phyloP scores from a whole-genome alignment of 1,140 invertebrate genomes.

The Nasonia giraulti region DNA sequence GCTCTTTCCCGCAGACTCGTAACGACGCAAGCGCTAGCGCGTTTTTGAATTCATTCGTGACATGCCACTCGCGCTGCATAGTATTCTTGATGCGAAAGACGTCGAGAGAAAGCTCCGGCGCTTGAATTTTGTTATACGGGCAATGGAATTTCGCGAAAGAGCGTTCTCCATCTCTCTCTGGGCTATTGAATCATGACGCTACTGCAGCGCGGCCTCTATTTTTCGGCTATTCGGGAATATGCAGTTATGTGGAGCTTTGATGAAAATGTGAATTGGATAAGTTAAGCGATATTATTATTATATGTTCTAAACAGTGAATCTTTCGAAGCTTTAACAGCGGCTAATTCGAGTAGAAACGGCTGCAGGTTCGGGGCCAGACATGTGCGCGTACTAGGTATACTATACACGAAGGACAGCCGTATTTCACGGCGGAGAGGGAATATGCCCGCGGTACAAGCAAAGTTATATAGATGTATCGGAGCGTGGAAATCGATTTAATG shows the following conservation, averaged over 20 bases:
- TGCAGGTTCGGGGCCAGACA: too few species aligned
- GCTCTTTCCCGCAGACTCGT: background rate
- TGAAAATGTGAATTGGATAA: background rate
- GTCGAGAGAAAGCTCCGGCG: background rate
- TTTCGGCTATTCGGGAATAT: background rate
- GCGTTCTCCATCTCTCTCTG: background rate
- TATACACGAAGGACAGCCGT: too few species aligned
- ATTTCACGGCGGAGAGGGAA: too few species aligned
- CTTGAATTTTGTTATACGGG: conserved; percentile 22
- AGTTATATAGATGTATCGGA: background rate
- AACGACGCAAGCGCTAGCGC: background rate
- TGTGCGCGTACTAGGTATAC: too few species aligned
- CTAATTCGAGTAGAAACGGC: too few species aligned
- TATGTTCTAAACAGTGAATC: too few species aligned
- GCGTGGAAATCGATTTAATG: background rate
- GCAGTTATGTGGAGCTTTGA: background rate
- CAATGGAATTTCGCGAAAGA: conserved; percentile 42
- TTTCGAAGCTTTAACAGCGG: too few species aligned
- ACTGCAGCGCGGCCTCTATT: background rate
- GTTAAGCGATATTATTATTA: too few species aligned
- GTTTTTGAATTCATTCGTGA: background rate
- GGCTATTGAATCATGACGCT: conserved; percentile 46
- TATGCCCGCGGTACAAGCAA: background rate
- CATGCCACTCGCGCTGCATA: too few species aligned
- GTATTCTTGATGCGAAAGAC: background rate